Base-by-base conservation (phyloP, 2,888 invertebrate species). In the Drosophila putrida region DNA sequence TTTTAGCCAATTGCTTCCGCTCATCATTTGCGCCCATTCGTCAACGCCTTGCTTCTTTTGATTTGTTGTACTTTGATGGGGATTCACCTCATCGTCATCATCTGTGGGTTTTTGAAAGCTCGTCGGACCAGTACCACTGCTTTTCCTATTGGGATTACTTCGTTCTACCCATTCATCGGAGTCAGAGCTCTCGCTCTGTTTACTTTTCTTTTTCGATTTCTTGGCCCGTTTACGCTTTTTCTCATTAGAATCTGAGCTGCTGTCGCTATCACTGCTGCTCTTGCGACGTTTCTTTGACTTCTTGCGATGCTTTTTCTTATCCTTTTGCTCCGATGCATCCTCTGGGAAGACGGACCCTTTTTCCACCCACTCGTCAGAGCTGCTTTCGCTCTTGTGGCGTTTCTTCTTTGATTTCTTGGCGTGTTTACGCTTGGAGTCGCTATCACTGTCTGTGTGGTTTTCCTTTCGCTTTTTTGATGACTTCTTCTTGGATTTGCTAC, bases 81-180 rank as follows among this genome's bases (percentile, higher is more conserved):
- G 31, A 31, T 6, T 9, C 6, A 6, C 9, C 1, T 54, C 6
- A 13, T 57, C 10, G 15, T 82, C 83, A 54, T 87, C 90, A 66
- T 94, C 93, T 38, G 93, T 74, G 8, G 93, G 92, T 69, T 90
- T 92, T 64, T 87, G 84, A 67, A 93, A 93, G 6, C 79, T 91
- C 0, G 98, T 98, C 65, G 98, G 90, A 2, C 98, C 98, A 57
- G 94, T 94, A 0, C 98, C 98, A 46, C 97, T 97, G 92, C 96
- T 94, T 93, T 96, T 97, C 98, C 98, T 98, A 90, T 97, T 96
- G 0, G 97, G 98, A 93, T 98, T 92, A 90, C 95, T 96, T 71
- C 95, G 20, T 2, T 20, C 20, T 3, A 20, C 20, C 20, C 20
- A 20, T 20, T 20, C 20, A 20, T 20, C 20, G 3, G 20, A 20